Base-by-base conservation (phyloP, 1,140 invertebrate genomes). In the Drosophila paulistorum region DNA sequence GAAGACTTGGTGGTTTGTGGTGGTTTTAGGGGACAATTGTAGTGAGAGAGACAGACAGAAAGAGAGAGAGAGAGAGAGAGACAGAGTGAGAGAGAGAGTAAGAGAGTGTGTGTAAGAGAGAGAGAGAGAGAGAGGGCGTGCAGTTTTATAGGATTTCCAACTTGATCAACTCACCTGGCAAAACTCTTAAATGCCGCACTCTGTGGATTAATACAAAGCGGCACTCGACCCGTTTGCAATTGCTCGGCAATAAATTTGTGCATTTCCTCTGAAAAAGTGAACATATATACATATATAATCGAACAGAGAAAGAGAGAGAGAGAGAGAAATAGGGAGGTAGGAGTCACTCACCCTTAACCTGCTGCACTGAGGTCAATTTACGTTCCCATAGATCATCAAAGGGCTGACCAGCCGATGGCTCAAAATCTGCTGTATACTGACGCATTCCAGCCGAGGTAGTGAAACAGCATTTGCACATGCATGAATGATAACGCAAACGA, bases 181-280 rank as follows among this genome's bases (percentile, higher is more conserved):
- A 99, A 99, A 94, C 97, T 99, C 94, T 99, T 99, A 94, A 99
- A 99, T 92, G 98, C 97, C 91, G 98, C 98, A 82, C 98, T 99
- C 94, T 99, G 98, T 74, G 98, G 99, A 94, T 99, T 99, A 94
- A 99, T 99, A 94, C 98, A 99, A 64, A 99, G 94, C 78, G 99
- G 98, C 70, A 99, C 98, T 70, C 97, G 95, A 90, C 96, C 96
- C 81, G 96, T 97, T 92, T 97, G 97, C 91, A 99, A 95, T 93
- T 98, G 98, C 93, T 99, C 98, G 79, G 97, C 96, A 93, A 99
- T 99, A 94, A 99, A 99, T 94, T 98, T 98, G 94, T 99, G 98
- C 94, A 99, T 97, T 94, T 98, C 97, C 94, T 99, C 98, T 98
- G 96, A 65, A 77, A 87, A 5, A 65, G 9, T 0, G 0, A 59